Base-by-base conservation (phyloP, 1,140 invertebrate species). In the Protaetia brevitarsis region DNA sequence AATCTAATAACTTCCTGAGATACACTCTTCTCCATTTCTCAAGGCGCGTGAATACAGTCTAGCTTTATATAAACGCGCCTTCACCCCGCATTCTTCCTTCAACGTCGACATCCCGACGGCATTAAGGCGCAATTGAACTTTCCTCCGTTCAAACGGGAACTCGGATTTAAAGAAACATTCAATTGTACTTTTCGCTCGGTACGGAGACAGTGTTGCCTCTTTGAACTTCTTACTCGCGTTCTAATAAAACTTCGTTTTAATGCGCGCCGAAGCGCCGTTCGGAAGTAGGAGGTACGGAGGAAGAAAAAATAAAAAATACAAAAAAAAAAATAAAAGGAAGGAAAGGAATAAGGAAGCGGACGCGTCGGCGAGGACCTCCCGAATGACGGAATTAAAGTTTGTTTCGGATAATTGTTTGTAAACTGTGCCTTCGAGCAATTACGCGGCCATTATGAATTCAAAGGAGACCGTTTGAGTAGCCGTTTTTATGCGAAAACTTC, bases 121-220 rank as follows among this genome's bases (percentile, higher is more conserved):
- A 51, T 51, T 51, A 51, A 51, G 26, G 41, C 41, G 41, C 41
- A 51, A 51, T 51, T 51, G 41, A 51, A 51, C 41, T 51, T 51
- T 51, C 26, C 41, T 21, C 19, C 10, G 16, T 51, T 51, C 41
- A 7, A 51, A 51, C 41, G 41, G 8, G 26, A 51, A 51, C 41
- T 51, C 26, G 41, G 19, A 51, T 51, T n/a, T 51, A 51, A 51
- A 51, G 41, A 51, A 51, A 51, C 41, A 51, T 51, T 51, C 41
- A 51, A 51, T 51, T 51, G 41, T 51, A 23, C 19, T 51, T 51
- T 51, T 51, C 13, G 16, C 16, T 51, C 41, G 41, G 5, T 51
- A 23, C 16, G 41, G n/a, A n/a, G n/a, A n/a, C n/a, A n/a, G n/a
- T 23, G 41, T 23, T 51, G 16, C 26, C 41, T 51, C 41, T 51